Base-by-base conservation (phyloP, 2,113 vertebrate species). In the Marmota flaviventris region DNA sequence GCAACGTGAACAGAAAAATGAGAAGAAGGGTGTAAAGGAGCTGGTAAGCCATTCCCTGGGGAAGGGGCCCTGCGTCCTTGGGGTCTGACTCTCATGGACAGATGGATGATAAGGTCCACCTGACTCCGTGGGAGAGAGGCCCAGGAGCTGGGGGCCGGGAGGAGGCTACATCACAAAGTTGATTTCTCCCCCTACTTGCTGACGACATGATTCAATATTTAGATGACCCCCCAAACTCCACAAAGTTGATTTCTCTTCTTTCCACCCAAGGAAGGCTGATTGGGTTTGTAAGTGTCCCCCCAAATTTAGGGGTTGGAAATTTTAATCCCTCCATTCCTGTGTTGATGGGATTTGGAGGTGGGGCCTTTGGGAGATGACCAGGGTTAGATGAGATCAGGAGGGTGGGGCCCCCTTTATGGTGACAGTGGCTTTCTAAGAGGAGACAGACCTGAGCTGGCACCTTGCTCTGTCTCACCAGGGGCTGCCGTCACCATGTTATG, bases 1-100 rank as follows among this genome's bases (percentile, higher is more conserved):
- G 34, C 14, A 8, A 29, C 0, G 0, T 32, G 29, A 29, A 1
- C 39, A 8, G 51, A 14, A 24, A 22, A 18, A 8, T 8, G 37
- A 84, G 91, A 37, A 73, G 11, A 29, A 51, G 2, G 16, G 13
- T 37, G 24, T 7, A 51, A 1, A 1, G 12, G 5, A 20, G 17
- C 18, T 18, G 4, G 51, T 17, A 13, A 61, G 51, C 34, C 4
- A 5, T 11, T 63, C 25, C 20, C 12, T 22, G 27, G 27, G 48
- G 4, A 37, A 39, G 20, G 32, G 18, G 45, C 24, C 45, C 37
- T 29, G 27, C 39, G n/a, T 67, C 51, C n/a, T 27, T 83, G 61
- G 12, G 51, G 63, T 85, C 70, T 84, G 75, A 79, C 6, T 2
- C 4, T 45, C 11, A 4, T 20, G 42, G 13, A 6, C 25, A 2